These are phyloP conservation scores for Drosophila dives DNA, from an alignment of 2,888 invertebrate genomes.

Conservation along the genomic window DNA sequence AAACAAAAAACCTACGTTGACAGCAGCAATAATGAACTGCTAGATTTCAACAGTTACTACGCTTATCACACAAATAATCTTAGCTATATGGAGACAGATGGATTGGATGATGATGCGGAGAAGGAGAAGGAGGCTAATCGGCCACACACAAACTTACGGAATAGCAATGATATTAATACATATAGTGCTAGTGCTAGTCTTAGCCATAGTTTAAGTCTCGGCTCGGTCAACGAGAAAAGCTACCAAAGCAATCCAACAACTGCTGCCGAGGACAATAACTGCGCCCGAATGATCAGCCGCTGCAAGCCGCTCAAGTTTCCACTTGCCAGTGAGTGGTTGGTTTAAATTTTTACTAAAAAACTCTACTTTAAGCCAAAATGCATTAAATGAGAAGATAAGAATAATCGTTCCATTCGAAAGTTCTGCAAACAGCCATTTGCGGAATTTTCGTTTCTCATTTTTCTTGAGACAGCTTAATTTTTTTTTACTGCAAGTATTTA, in stretches of 20 bases:
- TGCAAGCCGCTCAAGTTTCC: conserved; percentile 84
- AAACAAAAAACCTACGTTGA: conserved; percentile 30
- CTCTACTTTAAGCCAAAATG: background rate
- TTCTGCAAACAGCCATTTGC: conserved; percentile 64
- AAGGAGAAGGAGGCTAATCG: background rate
- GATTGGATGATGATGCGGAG: conserved; percentile 11
- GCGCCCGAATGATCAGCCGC: conserved; percentile 82
- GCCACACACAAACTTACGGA: conserved; percentile 36
- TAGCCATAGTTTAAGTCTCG: conserved; percentile 72
- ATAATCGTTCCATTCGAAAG: conserved; percentile 19
- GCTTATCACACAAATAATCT: conserved; percentile 78
- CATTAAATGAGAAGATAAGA: background rate
- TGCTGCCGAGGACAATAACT: conserved; percentile 84
- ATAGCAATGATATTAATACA: conserved; percentile 61
- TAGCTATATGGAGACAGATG: conserved; percentile 58
- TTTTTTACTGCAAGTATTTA: conserved; percentile 37
- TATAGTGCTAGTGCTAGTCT: conserved; percentile 61
- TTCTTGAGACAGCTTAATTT: conserved; percentile 16
- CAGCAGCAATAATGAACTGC: conserved; percentile 54
- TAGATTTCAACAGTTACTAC: conserved; percentile 73
- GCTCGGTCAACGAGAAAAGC: conserved; percentile 63
- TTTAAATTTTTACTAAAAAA: conserved; percentile 65
- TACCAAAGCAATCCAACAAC: conserved; percentile 52
- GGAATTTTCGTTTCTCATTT: conserved; percentile 15
- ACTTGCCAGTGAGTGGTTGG: conserved; percentile 85